Evolutionary conservation across 2,113 vertebrate species (phyloP), one percentile per base, ranked within the genome.

Genomic region (Setophaga petechia): DNA sequence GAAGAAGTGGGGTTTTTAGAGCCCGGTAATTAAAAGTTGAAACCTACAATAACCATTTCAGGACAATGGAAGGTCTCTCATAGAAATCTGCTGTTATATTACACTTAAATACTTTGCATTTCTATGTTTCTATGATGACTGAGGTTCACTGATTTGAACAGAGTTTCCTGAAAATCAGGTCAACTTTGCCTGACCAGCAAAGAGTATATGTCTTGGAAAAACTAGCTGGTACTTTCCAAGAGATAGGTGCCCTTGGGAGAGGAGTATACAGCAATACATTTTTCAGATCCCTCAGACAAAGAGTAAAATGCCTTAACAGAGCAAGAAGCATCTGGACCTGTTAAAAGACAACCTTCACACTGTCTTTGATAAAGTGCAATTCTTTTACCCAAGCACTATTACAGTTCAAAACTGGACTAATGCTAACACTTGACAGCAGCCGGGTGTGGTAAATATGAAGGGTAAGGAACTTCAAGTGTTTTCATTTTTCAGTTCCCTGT

Each of bases 401-500:
- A 35, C 58, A 18, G 31, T 23, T 65, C 81, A 65, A 74, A 81
- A 80, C 18, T 20, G 57, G 52, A 33, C 68, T 90, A 80, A 72
- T 94, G 47, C 58, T 92, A 57, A 46, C 80, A 58, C 27, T 78
- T 86, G 57, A 66, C 79, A 94, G 61, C 79, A 88, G 72, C 44
- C 33, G 92, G 89, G 16, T 71, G 54, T 31, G 58, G 37, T 78
- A 71, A 86, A 67, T 80, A 44, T 12, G 31, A 78, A 72, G 62
- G 54, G 18, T 58, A 54, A 94, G 46, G 66, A 96, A 62, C 62
- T 95, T 96, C 20, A 72, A 93, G 62, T 75, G 49, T 87, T 94
- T 95, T 84, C 57, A 87, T 94, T 94, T 79, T 88, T 91, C 76
- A 35, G 66, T 72, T 94, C 89, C n/a, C 55, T 88, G 31, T 94